These are phyloP conservation scores for Diploptera punctata DNA, from an alignment of 2,888 invertebrate genomes.

Conservation along the genomic window DNA sequence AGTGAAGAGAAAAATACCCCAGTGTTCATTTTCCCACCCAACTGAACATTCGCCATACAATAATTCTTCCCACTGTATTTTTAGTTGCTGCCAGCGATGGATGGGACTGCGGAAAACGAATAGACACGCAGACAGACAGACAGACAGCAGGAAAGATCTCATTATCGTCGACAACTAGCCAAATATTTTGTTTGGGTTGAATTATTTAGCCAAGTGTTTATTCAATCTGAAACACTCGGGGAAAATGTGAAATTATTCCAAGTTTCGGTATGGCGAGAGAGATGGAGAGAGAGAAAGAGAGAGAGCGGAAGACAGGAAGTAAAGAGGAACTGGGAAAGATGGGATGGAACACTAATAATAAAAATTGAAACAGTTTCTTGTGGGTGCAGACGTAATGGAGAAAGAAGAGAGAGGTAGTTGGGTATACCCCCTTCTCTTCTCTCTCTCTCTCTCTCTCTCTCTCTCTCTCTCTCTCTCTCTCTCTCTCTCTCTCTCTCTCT, in stretches of 20 bases:
- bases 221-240: constrained; percentile 41
- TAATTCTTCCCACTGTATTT: constrained; percentile 38
- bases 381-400: constrained; percentile 1
- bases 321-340: background rate
- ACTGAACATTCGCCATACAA: constrained; percentile 31
- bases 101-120: background rate
- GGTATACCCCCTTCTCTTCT: background rate
- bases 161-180: constrained; percentile 40
- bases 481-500: no score
- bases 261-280: constrained; percentile 20
- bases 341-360: constrained; percentile 35
- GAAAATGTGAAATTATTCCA: constrained; percentile 40
- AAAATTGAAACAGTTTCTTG: constrained; percentile 37
- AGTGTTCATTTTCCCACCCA: constrained; percentile 23
- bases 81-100: constrained; percentile 33
- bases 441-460: background rate
- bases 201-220: constrained; percentile 42
- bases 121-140: constrained; percentile 14
- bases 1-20: constrained; percentile 5
- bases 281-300: background rate
- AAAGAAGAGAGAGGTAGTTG: background rate
- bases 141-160: constrained; percentile 36
- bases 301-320: constrained; percentile 13
- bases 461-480: no score
- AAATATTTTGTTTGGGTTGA: constrained; percentile 42